Evolutionary conservation across 37 sponge, comb jelly and placozoan species (phyloP).

Genomic region (Theonella swinhoei): DNA sequence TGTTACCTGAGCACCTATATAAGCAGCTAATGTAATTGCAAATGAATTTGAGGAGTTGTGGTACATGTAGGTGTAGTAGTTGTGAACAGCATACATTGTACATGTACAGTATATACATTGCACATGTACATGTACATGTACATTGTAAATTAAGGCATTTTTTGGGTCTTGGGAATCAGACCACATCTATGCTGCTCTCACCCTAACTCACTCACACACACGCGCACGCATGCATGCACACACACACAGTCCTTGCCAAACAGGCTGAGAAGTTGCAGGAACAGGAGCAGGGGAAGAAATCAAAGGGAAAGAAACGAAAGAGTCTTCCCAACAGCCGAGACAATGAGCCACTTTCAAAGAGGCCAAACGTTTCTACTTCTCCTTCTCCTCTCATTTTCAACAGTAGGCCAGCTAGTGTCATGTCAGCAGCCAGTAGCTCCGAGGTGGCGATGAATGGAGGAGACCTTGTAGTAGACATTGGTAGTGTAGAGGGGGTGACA

Average conservation of each 20-base stretch:
- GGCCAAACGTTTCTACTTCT: conserved; percentile 30
- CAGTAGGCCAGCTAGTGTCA: conserved; percentile 43
- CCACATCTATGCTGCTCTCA: too few relatives aligned
- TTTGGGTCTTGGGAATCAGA: too few relatives aligned
- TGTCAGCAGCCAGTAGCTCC: conserved; percentile 30
- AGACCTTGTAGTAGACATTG: conserved; percentile 19
- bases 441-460: conserved; percentile 40
- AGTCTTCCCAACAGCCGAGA: conserved; percentile 15
- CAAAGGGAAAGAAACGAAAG: conserved; percentile 35
- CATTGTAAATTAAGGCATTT: too few relatives aligned
- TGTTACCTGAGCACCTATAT: too few relatives aligned
- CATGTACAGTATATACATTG: too few relatives aligned
- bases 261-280: conserved; percentile 61
- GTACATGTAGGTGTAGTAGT: too few relatives aligned
- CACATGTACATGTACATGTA: too few relatives aligned
- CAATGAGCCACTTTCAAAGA: conserved; percentile 34
- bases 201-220: too few relatives aligned
- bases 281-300: conserved; percentile 33
- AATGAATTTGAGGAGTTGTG: too few relatives aligned
- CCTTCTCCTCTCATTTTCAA: conserved; percentile 42
- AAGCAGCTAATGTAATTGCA: too few relatives aligned
- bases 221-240: too few relatives aligned
- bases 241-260: conserved; percentile 72
- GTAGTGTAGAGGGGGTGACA: conserved; percentile 29
- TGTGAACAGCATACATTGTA: too few relatives aligned